A percentile compares a stretch with the other conserved stretches of the same genome.
Evolutionary conservation across 37 sponge, comb jelly and placozoan genomes (phyloP).

Genomic region (Chondrilla cf. caribensis): DNA sequence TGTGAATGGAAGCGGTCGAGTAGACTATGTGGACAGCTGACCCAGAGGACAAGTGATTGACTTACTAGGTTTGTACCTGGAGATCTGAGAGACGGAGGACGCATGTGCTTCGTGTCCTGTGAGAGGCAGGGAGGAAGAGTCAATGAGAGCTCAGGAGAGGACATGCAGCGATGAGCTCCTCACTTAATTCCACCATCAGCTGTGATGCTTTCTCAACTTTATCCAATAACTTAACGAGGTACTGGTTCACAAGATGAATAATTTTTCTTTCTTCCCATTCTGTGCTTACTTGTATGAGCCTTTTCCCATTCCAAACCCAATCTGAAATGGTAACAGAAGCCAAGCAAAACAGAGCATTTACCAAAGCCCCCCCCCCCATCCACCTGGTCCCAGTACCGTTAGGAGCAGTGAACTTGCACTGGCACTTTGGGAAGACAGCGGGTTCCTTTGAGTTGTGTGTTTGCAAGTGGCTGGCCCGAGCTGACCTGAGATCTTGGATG

Average conservation of each 20-base stretch:
- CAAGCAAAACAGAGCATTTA: background rate
- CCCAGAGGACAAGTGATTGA: background rate
- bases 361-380: too few species aligned
- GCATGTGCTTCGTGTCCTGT: conserved; percentile 14
- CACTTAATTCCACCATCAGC: conserved; percentile 58
- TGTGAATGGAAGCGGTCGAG: background rate
- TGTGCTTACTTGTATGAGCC: conserved; percentile 62
- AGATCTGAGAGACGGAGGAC: background rate
- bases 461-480: conserved; percentile 24
- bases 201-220: conserved; percentile 48
- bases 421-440: background rate
- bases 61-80: conserved; percentile 7
- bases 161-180: background rate
- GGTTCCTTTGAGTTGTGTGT: background rate
- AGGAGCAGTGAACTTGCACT: conserved; percentile 17
- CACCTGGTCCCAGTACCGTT: background rate
- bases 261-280: conserved; percentile 44
- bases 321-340: conserved; percentile 29
- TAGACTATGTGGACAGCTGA: background rate
- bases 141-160: background rate
- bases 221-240: conserved; percentile 38
- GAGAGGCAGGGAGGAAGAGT: background rate
- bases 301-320: conserved; percentile 73
- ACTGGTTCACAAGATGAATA: conserved; percentile 28
- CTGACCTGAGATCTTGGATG: conserved; percentile 37